These are phyloP conservation scores for Araneus ventricosus DNA, from an alignment of 1,140 invertebrate species.

Conservation along the genomic window DNA sequence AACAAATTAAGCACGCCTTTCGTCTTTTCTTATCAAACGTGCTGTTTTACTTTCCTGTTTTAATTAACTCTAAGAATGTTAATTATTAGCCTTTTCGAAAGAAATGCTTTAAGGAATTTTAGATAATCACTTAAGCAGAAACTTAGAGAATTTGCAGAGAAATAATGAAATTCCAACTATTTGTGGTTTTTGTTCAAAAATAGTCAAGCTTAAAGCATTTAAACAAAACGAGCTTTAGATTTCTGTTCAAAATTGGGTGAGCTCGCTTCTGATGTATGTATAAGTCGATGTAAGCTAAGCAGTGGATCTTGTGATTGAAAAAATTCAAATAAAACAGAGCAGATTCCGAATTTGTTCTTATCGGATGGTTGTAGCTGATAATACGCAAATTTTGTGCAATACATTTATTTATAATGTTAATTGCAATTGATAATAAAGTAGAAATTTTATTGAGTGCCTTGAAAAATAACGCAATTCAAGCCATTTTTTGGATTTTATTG, in stretches of 20 bases:
- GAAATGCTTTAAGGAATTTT: not conserved
- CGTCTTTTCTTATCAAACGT: not conserved
- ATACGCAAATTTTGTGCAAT: too few species aligned
- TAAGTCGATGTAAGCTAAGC: too few species aligned
- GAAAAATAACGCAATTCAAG: too few species aligned
- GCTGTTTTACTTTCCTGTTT: not conserved
- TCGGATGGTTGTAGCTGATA: too few species aligned
- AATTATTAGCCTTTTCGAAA: constrained; percentile 3
- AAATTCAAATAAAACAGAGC: too few species aligned
- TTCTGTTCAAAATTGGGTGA: not conserved
- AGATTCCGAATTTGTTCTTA: too few species aligned
- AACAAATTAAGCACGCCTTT: not conserved
- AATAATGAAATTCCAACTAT: not conserved
- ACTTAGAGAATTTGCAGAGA: not conserved
- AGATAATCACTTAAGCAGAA: not conserved
- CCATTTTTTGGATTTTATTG: too few species aligned
- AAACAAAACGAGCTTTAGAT: not conserved
- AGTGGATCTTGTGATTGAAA: too few species aligned
- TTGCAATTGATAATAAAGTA: too few species aligned
- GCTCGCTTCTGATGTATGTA: too few species aligned
- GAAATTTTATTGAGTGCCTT: too few species aligned
- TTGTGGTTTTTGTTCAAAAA: not conserved
- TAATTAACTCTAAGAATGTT: constrained; percentile 28
- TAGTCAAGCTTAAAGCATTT: not conserved
- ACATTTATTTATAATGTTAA: too few species aligned